Base-by-base conservation (phyloP, 1,140 invertebrate species). In the Rhyacophila brunnea region DNA sequence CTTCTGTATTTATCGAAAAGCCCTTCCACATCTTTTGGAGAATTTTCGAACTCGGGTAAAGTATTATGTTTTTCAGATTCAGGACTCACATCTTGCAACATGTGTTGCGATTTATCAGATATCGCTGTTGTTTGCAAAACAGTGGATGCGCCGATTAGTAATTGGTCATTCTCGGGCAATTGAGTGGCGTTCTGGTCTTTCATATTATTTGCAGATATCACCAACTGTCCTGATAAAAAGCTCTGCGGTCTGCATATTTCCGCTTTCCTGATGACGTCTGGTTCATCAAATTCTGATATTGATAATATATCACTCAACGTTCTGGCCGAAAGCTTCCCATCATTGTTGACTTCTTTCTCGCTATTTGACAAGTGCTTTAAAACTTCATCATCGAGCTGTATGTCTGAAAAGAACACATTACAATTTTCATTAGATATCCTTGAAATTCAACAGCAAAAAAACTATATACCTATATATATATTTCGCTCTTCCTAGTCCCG, bases 291-390 rank as follows among this genome's bases (percentile, higher is more conserved):
- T 51, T 88, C 85, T 0, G 85, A 86, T 71, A 88, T 85, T 0
- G 85, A 87, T 2, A 87, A 71, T 47, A 88, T 87, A 60, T 87
- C 87, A 66, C 85, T 87, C 0, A 88, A 70, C 0, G 85, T 87
- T 19, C 85, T 74, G 1, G 82, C 85, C 36, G 85, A 81, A 64
- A 69, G 65, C 65, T 75, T 81, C 66, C 67, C 71, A 70, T 69
- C 72, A 32, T 54, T 74, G 59, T 52, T 73, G 54, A 68, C 64
- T 38, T 70, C 68, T 69, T 71, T 78, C 46, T 57, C 62, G 32
- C 54, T 77, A 15, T 62, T 56, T 7, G 55, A 63, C 13, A 77
- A 19, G 4, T 74, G 68, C 43, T 66, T 67, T 10, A 77, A 43
- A 17, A 80, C 71, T 9, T 75, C 77, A 23, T 82, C 80, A 15